Percentiles rank a stretch among this genome's conserved stretches.
phyloP scores from a whole-genome alignment of 2,113 vertebrate genomes.

The Psilopsiagon aurifrons region DNA sequence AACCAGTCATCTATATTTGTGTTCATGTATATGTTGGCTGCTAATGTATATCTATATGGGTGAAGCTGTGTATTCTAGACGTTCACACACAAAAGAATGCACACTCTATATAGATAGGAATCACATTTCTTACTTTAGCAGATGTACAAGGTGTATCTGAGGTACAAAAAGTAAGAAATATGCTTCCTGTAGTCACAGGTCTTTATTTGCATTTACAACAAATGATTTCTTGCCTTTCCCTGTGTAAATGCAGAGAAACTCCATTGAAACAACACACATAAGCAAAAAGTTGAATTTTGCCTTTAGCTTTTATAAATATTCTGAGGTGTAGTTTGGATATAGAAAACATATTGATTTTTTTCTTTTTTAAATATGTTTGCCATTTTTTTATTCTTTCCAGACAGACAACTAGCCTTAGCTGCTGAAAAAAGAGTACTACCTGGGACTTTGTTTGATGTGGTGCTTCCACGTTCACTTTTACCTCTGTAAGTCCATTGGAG shows the following conservation, averaged over 20 bases:
- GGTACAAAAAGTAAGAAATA: neutral
- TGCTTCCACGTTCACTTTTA: neutral
- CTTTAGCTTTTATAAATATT: neutral
- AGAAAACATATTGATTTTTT: neutral
- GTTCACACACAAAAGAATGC: neutral
- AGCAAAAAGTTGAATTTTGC: neutral
- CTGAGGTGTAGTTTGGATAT: neutral
- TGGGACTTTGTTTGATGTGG: neutral
- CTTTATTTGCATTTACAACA: neutral
- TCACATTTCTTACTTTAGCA: rapidly evolving
- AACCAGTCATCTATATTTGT: neutral
- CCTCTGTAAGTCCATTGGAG: neutral
- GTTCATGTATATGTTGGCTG: rapidly evolving
- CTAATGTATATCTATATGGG: neutral
- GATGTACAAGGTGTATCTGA: neutral
- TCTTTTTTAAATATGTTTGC: neutral
- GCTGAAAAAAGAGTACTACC: neutral
- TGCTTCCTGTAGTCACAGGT: neutral
- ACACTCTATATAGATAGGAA: neutral
- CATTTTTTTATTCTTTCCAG: neutral
- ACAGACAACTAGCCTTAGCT: neutral
- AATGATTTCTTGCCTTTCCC: neutral
- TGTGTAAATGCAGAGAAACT: neutral
- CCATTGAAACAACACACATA: neutral
- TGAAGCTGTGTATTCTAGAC: neutral